Conservation (phyloP, 2,888 invertebrate species). For the Tolmerus cingulatus region DNA sequence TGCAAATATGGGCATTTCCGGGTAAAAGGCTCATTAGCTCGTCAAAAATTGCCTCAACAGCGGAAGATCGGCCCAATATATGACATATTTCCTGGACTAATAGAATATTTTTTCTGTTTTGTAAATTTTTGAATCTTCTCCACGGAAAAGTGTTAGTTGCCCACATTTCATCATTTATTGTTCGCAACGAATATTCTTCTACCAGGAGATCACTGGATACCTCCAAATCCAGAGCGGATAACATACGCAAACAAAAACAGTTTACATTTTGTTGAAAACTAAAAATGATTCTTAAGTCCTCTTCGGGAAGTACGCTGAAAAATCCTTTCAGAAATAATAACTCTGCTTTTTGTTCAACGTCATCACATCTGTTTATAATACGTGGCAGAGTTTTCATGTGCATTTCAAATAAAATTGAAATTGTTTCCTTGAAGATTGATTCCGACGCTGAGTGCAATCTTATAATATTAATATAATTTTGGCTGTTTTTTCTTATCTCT, state of each 20-base stretch:
- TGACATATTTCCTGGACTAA: slow-evolving; percentile 68
- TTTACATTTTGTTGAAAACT: slow-evolving; percentile 66
- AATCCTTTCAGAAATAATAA: slow-evolving; percentile 75
- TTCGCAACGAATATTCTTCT: slow-evolving; percentile 64
- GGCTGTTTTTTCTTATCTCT: slow-evolving; percentile 65
- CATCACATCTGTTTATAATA: slow-evolving; percentile 72
- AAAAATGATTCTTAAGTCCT: slow-evolving; percentile 68
- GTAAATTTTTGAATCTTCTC: slow-evolving; percentile 72
- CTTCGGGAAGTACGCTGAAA: slow-evolving; percentile 67
- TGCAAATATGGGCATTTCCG: slow-evolving; percentile 65
- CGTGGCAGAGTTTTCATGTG: slow-evolving; percentile 71
- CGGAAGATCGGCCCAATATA: slow-evolving; percentile 67
- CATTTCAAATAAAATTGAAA: slow-evolving; percentile 37
- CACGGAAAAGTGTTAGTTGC: slow-evolving; percentile 65
- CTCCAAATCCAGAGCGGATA: slow-evolving; percentile 67
- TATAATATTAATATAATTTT: slow-evolving; percentile 55
- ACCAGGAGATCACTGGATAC: slow-evolving; percentile 64
- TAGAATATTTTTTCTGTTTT: slow-evolving; percentile 61
- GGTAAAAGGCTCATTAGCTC: slow-evolving; percentile 69
- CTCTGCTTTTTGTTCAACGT: slow-evolving; percentile 69
- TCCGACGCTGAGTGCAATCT: not conserved
- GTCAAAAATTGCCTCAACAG: slow-evolving; percentile 69
- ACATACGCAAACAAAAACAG: slow-evolving; percentile 67
- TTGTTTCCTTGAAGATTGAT: slow-evolving; percentile 46
- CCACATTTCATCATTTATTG: slow-evolving; percentile 60